A percentile compares a stretch with the other conserved stretches of the same genome.
Conservation (phyloP, 2,888 invertebrate species). For the Ennomos erosarius region DNA sequence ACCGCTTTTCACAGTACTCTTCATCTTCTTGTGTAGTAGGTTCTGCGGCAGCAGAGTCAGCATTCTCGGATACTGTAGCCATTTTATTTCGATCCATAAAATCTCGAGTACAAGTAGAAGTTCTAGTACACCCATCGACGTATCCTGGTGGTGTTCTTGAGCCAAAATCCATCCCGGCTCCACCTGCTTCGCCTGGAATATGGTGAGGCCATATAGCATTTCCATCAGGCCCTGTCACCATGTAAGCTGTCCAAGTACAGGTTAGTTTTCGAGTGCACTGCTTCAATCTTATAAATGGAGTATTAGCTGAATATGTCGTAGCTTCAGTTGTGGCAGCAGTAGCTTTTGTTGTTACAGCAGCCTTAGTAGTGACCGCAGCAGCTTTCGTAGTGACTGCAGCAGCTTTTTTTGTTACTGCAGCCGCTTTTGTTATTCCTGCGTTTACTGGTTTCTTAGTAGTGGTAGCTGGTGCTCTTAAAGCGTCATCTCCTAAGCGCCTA, state of each 20-base stretch:
- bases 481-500: conserved; percentile 45
- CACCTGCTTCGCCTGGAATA: conserved; percentile 35
- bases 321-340: conserved; percentile 3
- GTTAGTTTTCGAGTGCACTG: conserved; percentile 74
- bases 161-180: conserved; percentile 46
- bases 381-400: conserved; percentile 10
- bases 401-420: conserved; percentile 3
- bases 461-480: conserved; percentile 18
- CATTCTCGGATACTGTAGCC: conserved; percentile 43
- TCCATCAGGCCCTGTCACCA: conserved; percentile 52
- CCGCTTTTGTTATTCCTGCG: conserved; percentile 1
- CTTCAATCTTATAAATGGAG: conserved; percentile 61
- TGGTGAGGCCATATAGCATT: conserved; percentile 33
- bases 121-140: conserved; percentile 75
- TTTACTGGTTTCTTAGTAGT: conserved; percentile 4
- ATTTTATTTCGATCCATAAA: conserved; percentile 70
- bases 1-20: conserved; percentile 75
- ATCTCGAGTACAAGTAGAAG: conserved; percentile 75
- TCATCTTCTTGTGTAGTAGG: conserved; percentile 52
- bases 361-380: conserved; percentile 1
- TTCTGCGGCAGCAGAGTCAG: conserved; percentile 18
- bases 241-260: conserved; percentile 74
- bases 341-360: conserved; percentile 8
- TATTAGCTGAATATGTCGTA: conserved; percentile 45
- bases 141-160: conserved; percentile 73